Conservation (phyloP, 2,797 vertebrate genomes). For the Poeciliopsis gracilis region DNA sequence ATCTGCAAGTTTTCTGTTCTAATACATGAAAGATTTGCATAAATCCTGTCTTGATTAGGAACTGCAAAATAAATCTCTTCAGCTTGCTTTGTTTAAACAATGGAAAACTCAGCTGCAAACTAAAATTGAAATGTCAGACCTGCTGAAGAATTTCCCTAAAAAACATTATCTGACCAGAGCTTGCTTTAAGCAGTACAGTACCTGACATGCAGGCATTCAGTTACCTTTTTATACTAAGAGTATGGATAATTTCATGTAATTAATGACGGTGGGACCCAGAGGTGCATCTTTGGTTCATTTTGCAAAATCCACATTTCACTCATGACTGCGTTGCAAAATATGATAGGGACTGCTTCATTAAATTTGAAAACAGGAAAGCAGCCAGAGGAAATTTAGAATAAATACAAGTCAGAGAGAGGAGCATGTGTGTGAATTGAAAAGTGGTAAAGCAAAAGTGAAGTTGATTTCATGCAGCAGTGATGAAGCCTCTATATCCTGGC, state of each 20-base stretch:
- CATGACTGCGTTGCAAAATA: constrained; percentile 70
- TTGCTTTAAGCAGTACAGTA: not conserved
- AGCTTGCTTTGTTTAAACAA: constrained; percentile 14
- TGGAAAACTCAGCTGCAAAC: constrained; percentile 11
- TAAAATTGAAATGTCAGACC: constrained; percentile 28
- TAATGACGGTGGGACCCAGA: constrained; percentile 57
- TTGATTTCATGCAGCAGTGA: constrained; percentile 47
- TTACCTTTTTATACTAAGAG: constrained; percentile 4
- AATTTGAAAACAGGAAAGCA: constrained; percentile 58
- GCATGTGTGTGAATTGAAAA: constrained; percentile 45
- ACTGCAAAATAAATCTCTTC: not conserved
- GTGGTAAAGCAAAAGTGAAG: constrained; percentile 49
- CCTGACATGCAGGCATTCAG: constrained; percentile 15
- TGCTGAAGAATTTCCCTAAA: constrained; percentile 15
- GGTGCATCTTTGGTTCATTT: constrained; percentile 55
- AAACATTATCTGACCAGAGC: not conserved
- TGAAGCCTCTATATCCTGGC: constrained; percentile 40
- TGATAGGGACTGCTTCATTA: constrained; percentile 66
- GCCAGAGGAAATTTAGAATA: constrained; percentile 57
- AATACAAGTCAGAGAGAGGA: constrained; percentile 47
- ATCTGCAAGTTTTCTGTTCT: not conserved
- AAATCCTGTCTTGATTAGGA: not conserved
- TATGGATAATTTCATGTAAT: constrained; percentile 56
- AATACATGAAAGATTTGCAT: not conserved
- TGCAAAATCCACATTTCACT: constrained; percentile 69